Evolutionary conservation across 35 echinoderm and acorn worm species (phyloP).

Genomic region (Ophioderma brevispina): DNA sequence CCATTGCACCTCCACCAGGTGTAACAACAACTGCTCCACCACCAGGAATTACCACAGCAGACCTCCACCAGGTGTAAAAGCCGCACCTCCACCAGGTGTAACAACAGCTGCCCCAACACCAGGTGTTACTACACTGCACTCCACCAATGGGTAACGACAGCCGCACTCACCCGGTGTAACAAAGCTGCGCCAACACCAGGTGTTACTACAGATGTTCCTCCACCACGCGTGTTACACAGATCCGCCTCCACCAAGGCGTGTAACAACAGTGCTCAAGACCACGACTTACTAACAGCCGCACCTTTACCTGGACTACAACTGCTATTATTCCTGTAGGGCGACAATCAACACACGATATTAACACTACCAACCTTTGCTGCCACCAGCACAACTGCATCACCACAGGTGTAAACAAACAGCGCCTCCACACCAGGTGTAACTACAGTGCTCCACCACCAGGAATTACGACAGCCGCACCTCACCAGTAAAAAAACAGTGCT

Average conservation of each 20-base stretch:
- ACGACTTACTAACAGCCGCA: no score
- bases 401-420: background rate
- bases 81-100: no score
- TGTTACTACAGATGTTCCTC: background rate
- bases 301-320: no score
- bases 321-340: background rate
- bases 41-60: background rate
- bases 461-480: background rate
- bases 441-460: background rate
- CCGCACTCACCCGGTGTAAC: no score
- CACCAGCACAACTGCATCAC: background rate
- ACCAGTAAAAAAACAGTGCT: background rate
- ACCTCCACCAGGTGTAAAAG: no score
- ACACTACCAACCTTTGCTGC: background rate
- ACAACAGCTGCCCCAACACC: no score
- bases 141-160: background rate
- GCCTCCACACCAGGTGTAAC: background rate
- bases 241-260: no score
- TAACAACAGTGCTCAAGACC: background rate
- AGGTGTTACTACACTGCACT: no score
- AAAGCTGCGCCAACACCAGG: no score
- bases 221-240: background rate
- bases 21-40: no score
- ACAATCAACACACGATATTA: no score
- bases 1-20: no score